These are phyloP conservation scores for Apis dorsata DNA, from an alignment of 1,140 invertebrate species.

Conservation along the genomic window DNA sequence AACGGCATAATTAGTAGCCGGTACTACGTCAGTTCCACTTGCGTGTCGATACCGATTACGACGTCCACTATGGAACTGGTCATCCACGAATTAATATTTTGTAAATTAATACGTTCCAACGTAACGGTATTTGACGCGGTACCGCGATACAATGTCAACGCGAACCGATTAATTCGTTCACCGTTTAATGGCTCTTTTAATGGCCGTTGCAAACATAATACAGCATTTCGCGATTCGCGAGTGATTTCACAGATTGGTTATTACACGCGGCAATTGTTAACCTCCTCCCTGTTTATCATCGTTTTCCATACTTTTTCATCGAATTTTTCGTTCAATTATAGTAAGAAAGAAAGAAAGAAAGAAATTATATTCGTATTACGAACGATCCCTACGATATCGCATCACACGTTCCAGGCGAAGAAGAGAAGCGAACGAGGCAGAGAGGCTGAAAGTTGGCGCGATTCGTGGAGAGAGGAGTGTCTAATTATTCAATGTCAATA, in stretches of 20 bases:
- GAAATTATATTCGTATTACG: no score
- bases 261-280: neutral
- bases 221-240: neutral
- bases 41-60: neutral
- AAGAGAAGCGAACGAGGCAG: neutral
- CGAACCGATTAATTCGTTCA: constrained; percentile 15
- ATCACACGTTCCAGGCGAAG: neutral
- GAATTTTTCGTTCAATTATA: no score
- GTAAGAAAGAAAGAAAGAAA: no score
- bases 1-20: constrained; percentile 49
- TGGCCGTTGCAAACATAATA: neutral
- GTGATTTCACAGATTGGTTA: constrained; percentile 13
- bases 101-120: constrained; percentile 25
- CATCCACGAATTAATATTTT: constrained; percentile 29
- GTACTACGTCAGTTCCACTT: constrained; percentile 10
- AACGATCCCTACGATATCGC: no score
- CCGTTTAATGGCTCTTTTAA: constrained; percentile 32
- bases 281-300: neutral
- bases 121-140: neutral
- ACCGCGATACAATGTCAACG: neutral
- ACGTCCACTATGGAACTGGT: neutral
- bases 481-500: constrained; percentile 7
- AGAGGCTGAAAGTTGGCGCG: neutral
- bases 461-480: neutral
- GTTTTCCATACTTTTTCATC: neutral